Base-by-base conservation (phyloP, 1,140 invertebrate genomes). In the Ceratoteleas bidentatus region DNA sequence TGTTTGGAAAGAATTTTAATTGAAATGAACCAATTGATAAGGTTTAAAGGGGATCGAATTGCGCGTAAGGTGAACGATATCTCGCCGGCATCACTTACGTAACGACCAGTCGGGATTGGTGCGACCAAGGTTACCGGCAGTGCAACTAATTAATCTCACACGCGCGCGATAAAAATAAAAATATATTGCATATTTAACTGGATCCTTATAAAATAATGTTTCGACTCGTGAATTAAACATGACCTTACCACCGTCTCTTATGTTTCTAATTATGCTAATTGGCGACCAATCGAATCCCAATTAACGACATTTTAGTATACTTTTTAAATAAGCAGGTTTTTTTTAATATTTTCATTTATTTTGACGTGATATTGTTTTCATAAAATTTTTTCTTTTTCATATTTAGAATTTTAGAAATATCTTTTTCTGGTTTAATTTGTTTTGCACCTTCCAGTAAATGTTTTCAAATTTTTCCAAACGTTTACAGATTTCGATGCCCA, bases 51-150 rank as follows among this genome's bases (percentile, higher is more conserved):
- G 61, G 77, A 62, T 77, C 64, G 80, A n/a, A 82, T 62, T 62
- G 52, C 60, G 61, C 61, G 61, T 57, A 72, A 6, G 45, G 49
- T 13, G 56, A 75, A 54, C 62, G 80, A 77, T 76, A 82, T 77
- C 77, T 82, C 62, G 80, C 80, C 73, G 73, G 57, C 68, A 56
- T 53, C 60, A 24, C 47, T 82, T 82, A 77, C 73, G 73, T 73
- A 82, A 82, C 61, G 40, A 36, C 38, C 33, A 62, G 10, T 82
- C 57, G 45, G 62, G 56, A 77, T 69, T 77, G 66, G 61, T 53
- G 68, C 45, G 56, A 68, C 56, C 79, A 76, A 81, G 79, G 79
- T 81, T 81, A 76, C 45, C 45, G 24, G 32, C 11, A 38, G 8
- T 62, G 72, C 68, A 66, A 64, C 70, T 56, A 50, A 79, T 81